Evolutionary conservation across 53 echinoderm and acorn worm species (phyloP), one percentile per base, ranked within the genome.

Genomic region (Stichopus horrens): DNA sequence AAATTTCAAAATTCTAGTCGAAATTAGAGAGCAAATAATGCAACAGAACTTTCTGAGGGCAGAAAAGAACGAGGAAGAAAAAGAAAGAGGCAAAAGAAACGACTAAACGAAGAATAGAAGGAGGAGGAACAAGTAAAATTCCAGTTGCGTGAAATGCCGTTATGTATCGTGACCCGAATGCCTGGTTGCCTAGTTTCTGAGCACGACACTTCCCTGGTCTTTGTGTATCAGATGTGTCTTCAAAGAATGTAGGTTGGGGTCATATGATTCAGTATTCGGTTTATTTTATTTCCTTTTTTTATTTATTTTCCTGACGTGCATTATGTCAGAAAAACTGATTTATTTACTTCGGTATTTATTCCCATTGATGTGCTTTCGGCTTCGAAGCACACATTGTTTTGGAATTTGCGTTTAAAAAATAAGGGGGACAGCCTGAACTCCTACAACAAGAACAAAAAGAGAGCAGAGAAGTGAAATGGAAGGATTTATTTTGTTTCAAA

Each of bases 261-360:
- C 81, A 81, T 58, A 9, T 57, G 16, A 21, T 21, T 21, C 56
- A 58, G 58, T 57, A n/a, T 81, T 21, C 16, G 21, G 57, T 19
- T 81, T 81, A 21, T 21, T 81, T 81, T 81, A 21, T n/a, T 58
- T 81, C 57, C 81, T 53, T 81, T 56, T 57, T 16, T 81, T 81
- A 81, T 81, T 81, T 81, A 81, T 81, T 81, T 81, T 81, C 56
- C 56, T 79, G 79, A 71, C 71, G 71, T 79, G 79, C 54, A 79
- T 79, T 79, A 56, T n/a, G 57, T 58, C 81, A 81, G 37, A 37
- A 37, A 57, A 21, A 16, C 54, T 81, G 81, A 81, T 81, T 81
- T 81, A 81, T 81, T 7, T 21, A 8, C 58, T 56, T 56, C 58
- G 23, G 16, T 57, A 54, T 56, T 58, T 55, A 23, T 81, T 52